A percentile compares a stretch with the other conserved stretches of the same genome.
phyloP scores from a whole-genome alignment of 1,140 invertebrate genomes.

The Drosophila bipectinata region DNA sequence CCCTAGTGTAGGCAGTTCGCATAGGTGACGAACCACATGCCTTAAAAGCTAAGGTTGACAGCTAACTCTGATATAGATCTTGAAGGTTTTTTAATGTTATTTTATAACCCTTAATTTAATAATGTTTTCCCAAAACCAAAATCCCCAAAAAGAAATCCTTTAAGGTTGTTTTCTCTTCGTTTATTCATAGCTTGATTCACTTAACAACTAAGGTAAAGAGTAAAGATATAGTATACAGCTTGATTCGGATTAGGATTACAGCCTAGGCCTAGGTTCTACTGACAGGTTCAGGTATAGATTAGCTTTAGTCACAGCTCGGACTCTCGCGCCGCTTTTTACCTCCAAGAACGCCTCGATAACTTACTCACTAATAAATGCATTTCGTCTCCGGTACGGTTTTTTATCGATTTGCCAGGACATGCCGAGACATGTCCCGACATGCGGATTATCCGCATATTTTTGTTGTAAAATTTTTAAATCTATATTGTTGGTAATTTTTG shows the following conservation, averaged over 20 bases:
- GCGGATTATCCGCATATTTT: background rate
- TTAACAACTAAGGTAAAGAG: background rate
- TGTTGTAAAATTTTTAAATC: constrained; percentile 3
- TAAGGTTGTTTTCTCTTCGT: background rate
- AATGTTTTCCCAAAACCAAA: too few relatives aligned
- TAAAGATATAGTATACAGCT: constrained; percentile 39
- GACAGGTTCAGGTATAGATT: constrained; percentile 40
- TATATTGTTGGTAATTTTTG: constrained; percentile 34
- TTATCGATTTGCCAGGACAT: background rate
- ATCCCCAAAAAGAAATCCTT: background rate
- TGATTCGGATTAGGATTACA: constrained; percentile 39
- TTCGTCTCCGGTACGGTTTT: constrained; percentile 80
- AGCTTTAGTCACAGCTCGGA: constrained; percentile 70
- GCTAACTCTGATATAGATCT: too few relatives aligned
- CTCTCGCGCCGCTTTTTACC: constrained; percentile 62
- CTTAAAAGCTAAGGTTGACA: too few relatives aligned
- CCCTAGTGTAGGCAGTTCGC: too few relatives aligned
- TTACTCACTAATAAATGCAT: constrained; percentile 82
- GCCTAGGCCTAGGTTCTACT: constrained; percentile 37
- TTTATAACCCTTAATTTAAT: too few relatives aligned
- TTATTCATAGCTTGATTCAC: constrained; percentile 9
- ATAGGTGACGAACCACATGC: too few relatives aligned
- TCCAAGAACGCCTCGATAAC: constrained; percentile 63
- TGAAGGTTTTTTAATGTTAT: too few relatives aligned
- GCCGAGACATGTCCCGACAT: background rate